phyloP scores from a whole-genome alignment of 2,888 invertebrate species.

The Drosophila maculinotata region DNA sequence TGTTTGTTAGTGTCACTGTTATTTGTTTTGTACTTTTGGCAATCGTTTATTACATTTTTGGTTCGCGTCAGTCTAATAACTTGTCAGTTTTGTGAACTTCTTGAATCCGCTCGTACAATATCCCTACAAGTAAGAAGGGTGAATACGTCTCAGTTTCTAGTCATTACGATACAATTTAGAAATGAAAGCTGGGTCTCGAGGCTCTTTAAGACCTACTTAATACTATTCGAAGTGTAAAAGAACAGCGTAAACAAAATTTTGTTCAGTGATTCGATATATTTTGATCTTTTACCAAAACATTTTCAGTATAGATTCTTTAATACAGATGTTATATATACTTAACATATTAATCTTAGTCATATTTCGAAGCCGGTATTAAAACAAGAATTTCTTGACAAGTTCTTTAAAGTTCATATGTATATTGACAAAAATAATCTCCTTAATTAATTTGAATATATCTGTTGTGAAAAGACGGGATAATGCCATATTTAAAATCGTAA shows the following conservation, averaged over 20 bases:
- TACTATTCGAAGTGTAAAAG: not conserved
- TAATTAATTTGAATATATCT: no score
- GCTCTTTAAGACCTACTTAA: not conserved
- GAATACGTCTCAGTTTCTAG: not conserved
- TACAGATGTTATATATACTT: not conserved
- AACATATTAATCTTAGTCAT: no score
- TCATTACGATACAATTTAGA: not conserved
- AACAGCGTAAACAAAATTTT: not conserved
- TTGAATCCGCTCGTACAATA: not conserved
- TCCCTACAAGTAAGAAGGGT: not conserved
- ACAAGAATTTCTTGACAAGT: no score
- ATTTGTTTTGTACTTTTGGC: constrained; percentile 19
- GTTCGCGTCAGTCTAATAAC: constrained; percentile 22
- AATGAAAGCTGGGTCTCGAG: not conserved
- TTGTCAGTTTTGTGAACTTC: constrained; percentile 8
- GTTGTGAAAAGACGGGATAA: no score
- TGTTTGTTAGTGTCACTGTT: not conserved
- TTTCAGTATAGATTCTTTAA: not conserved
- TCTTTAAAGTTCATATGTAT: no score
- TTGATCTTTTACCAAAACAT: constrained; percentile 2
- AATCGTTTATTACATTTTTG: constrained; percentile 33
- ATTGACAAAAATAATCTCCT: no score
- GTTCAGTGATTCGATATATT: constrained; percentile 6
- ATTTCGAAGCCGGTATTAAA: no score
- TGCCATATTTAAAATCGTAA: no score